A percentile compares a stretch with the other conserved stretches of the same genome.
These are phyloP conservation scores for Drosophila paramelanica DNA, from an alignment of 2,888 invertebrate species.

Conservation along the genomic window DNA sequence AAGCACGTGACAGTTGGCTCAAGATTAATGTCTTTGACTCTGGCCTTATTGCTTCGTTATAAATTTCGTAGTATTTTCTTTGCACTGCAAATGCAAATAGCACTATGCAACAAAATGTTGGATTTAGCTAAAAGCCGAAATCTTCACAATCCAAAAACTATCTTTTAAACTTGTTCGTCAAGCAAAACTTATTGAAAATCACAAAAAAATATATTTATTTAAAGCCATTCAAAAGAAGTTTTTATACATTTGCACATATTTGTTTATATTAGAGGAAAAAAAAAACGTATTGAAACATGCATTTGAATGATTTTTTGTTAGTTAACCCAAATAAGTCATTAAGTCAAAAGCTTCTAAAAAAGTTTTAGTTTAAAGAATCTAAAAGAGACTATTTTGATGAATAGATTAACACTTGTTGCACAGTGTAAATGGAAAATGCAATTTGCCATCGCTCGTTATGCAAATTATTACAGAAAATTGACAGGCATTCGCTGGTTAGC, in stretches of 20 bases:
- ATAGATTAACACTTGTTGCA: constrained; percentile 16
- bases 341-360: neutral
- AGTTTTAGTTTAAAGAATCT: neutral
- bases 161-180: no score
- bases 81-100: constrained; percentile 50
- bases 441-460: constrained; percentile 43
- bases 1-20: constrained; percentile 66
- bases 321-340: no score
- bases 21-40: constrained; percentile 74
- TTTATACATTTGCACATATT: no score
- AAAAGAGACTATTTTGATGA: neutral
- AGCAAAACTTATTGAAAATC: no score
- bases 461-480: constrained; percentile 78
- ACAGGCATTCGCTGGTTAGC: constrained; percentile 47
- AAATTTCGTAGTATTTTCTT: constrained; percentile 57
- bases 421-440: constrained; percentile 41
- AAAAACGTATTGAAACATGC: no score
- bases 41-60: constrained; percentile 58
- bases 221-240: no score
- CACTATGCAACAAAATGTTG: constrained; percentile 35
- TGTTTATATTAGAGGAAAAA: no score
- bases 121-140: no score
- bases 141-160: no score
- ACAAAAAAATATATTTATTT: no score
- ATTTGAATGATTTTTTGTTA: no score